A percentile compares a stretch with the other conserved stretches of the same genome.
Evolutionary conservation across 2,888 invertebrate genomes (phyloP).

Genomic region (Cinara cedri): DNA sequence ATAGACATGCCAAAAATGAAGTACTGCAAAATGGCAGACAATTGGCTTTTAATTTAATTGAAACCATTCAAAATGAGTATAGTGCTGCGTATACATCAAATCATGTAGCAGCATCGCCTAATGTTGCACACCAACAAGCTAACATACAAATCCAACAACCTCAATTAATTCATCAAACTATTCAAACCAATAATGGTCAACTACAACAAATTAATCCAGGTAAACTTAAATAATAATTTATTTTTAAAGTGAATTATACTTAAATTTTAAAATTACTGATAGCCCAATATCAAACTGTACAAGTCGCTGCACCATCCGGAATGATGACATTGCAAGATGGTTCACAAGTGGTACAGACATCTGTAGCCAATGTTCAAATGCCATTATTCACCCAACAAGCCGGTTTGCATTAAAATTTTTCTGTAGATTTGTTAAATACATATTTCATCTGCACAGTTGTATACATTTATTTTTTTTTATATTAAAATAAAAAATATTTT

Average conservation of each 20-base stretch:
- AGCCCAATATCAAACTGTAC: conserved; percentile 53
- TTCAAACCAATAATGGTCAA: conserved; percentile 63
- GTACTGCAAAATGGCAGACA: conserved; percentile 75
- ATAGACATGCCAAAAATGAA: conserved; percentile 72
- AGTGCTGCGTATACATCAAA: conserved; percentile 62
- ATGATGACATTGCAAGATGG: conserved; percentile 52
- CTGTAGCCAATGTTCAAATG: conserved; percentile 56
- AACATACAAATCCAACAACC: conserved; percentile 62
- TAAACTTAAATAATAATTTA: conserved; percentile 1
- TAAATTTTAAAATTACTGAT: not conserved
- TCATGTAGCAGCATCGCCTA: conserved; percentile 59
- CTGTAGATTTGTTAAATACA: too few relatives aligned
- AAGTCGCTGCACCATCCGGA: conserved; percentile 43
- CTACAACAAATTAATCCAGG: conserved; percentile 46
- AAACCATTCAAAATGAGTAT: conserved; percentile 72
- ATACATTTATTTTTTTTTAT: too few relatives aligned
- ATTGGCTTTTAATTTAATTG: conserved; percentile 77
- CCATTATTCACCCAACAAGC: conserved; percentile 58
- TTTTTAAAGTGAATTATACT: not conserved
- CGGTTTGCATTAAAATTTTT: conserved; percentile 4
- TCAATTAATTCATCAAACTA: conserved; percentile 62
- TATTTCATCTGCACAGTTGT: too few relatives aligned
- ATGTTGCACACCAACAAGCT: conserved; percentile 63
- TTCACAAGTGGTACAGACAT: conserved; percentile 53
- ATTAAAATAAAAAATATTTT: conserved; percentile 17